Evolutionary conservation across 2,888 invertebrate species (phyloP).

Genomic region (Pammene aurita): DNA sequence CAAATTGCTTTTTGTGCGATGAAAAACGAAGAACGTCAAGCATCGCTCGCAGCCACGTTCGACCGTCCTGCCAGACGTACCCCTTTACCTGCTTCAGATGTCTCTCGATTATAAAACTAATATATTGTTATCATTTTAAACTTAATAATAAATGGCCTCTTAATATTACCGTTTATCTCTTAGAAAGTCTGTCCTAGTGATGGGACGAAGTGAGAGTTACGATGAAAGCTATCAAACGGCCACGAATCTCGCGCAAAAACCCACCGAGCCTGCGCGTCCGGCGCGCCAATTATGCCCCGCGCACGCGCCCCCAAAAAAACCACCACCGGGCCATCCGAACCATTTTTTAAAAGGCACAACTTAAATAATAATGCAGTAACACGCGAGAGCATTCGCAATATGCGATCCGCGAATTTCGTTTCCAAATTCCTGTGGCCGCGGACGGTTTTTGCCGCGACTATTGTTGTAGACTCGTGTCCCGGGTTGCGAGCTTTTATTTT

Average conservation of each 20-base stretch:
- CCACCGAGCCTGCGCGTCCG: constrained; percentile 61
- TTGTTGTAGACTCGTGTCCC: constrained; percentile 61
- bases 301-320: constrained; percentile 81
- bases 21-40: constrained; percentile 69
- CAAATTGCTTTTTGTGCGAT: constrained; percentile 77
- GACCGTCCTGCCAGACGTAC: constrained; percentile 62
- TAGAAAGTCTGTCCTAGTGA: constrained; percentile 30
- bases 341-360: constrained; percentile 76
- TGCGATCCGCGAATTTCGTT: constrained; percentile 81
- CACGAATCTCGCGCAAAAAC: constrained; percentile 55
- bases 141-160: background rate
- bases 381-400: constrained; percentile 82
- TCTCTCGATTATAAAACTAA: constrained; percentile 46
- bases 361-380: constrained; percentile 83
- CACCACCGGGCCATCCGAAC: constrained; percentile 67
- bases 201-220: constrained; percentile 46
- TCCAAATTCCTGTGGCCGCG: constrained; percentile 72
- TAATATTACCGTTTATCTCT: background rate
- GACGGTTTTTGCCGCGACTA: constrained; percentile 73
- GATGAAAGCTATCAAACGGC: constrained; percentile 53
- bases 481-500: constrained; percentile 41
- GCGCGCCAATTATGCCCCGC: constrained; percentile 76
- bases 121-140: constrained; percentile 25
- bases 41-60: constrained; percentile 64
- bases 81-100: constrained; percentile 72